Percentiles rank a stretch among this genome's conserved stretches.
Conservation (phyloP, 2,888 invertebrate species). For the Mythimna vitellina region DNA sequence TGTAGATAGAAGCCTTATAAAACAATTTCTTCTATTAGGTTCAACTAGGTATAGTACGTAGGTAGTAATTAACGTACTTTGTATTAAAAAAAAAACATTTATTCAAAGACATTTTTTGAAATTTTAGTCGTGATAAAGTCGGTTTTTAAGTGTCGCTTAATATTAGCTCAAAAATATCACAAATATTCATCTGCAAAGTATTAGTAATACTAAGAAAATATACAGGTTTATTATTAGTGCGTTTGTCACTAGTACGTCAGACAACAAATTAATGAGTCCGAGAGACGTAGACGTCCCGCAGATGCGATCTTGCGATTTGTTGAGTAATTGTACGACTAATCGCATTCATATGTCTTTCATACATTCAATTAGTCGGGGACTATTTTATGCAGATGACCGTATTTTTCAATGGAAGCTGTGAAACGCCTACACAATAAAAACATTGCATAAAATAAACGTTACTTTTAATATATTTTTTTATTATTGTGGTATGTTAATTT, state of each 20-base stretch:
- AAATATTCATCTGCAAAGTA: conserved; percentile 38
- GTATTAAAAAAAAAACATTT: not conserved
- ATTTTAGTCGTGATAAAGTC: conserved; percentile 4
- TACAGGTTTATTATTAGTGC: conserved; percentile 55
- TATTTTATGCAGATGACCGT: conserved; percentile 44
- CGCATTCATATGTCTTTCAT: conserved; percentile 56
- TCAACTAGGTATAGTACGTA: too few species aligned
- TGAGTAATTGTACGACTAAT: conserved; percentile 58
- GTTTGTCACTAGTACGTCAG: conserved; percentile 59
- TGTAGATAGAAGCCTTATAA: too few species aligned
- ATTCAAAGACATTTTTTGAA: not conserved
- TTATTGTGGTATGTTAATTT: conserved; percentile 1
- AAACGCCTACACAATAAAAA: conserved; percentile 32
- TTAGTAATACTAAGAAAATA: conserved; percentile 46
- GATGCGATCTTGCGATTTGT: conserved; percentile 63
- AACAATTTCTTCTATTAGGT: too few species aligned
- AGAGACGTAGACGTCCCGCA: conserved; percentile 47
- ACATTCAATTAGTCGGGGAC: conserved; percentile 45
- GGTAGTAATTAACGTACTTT: too few species aligned
- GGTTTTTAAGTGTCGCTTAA: conserved; percentile 26
- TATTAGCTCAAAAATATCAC: conserved; percentile 31
- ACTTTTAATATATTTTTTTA: conserved; percentile 3
- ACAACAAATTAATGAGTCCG: conserved; percentile 61
- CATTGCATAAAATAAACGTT: conserved; percentile 15
- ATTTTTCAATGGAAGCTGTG: conserved; percentile 35